Percentiles rank a stretch among this genome's conserved stretches.
These are phyloP conservation scores for Catocala nupta DNA, from an alignment of 2,888 invertebrate species.

Conservation along the genomic window DNA sequence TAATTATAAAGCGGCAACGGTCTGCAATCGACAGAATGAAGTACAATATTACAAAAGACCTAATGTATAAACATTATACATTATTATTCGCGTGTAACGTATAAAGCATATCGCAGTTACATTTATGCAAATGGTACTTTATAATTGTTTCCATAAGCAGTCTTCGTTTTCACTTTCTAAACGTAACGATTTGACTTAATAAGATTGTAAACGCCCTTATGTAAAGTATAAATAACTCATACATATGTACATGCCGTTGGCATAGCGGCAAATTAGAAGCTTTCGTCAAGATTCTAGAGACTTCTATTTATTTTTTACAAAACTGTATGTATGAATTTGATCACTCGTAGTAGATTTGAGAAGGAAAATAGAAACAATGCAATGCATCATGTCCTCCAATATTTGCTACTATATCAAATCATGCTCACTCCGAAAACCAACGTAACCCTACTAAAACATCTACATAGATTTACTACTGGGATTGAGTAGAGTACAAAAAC, in stretches of 20 bases:
- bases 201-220: constrained; percentile 39
- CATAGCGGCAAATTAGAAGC: constrained; percentile 1
- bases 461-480: no score
- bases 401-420: no score
- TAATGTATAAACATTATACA: constrained; percentile 23
- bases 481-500: no score
- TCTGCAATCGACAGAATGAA: neutral
- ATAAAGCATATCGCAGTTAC: constrained; percentile 48
- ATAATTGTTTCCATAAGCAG: constrained; percentile 55
- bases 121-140: constrained; percentile 56
- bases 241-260: constrained; percentile 1
- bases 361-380: no score
- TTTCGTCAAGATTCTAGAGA: neutral
- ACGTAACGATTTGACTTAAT: constrained; percentile 54
- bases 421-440: no score
- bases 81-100: constrained; percentile 27
- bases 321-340: no score
- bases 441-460: no score
- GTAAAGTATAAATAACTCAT: constrained; percentile 14
- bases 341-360: no score
- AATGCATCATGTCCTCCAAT: no score
- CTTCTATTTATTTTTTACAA: no score
- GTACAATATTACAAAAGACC: constrained; percentile 9
- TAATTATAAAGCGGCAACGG: no score
- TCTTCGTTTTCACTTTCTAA: constrained; percentile 64